Evolutionary conservation across 2,113 vertebrate species (phyloP).

Genomic region (Thoracochromis brauschi): DNA sequence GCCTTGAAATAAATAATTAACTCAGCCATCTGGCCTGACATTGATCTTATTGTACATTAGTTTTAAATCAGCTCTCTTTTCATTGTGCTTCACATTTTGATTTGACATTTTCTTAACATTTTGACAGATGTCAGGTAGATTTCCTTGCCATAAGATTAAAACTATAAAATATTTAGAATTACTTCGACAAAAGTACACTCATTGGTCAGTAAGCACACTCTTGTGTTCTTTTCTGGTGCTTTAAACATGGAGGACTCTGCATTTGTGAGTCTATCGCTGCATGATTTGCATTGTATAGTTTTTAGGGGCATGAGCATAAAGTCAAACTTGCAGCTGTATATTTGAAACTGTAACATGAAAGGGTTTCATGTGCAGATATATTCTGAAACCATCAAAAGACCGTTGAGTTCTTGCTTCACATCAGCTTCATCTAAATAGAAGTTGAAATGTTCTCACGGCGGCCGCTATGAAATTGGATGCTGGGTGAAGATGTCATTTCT

Average conservation of each 20-base stretch:
- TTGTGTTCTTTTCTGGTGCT: background rate
- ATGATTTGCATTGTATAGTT: background rate
- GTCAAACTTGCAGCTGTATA: background rate
- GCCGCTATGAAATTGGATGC: background rate
- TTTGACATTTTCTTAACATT: background rate
- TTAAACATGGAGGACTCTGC: background rate
- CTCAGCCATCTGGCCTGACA: slow-evolving; percentile 11
- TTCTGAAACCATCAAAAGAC: background rate
- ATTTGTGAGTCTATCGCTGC: slow-evolving; percentile 16
- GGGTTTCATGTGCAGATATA: background rate
- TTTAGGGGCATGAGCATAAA: background rate
- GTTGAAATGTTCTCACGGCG: background rate
- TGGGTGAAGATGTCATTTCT: background rate
- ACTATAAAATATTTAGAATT: background rate
- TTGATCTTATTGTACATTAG: slow-evolving; percentile 16
- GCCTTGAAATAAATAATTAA: slow-evolving; percentile 24
- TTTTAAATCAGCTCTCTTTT: background rate
- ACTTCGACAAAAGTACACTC: slow-evolving; percentile 8
- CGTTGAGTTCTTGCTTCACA: background rate
- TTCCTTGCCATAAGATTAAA: background rate
- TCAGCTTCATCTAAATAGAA: background rate
- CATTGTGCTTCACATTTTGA: slow-evolving; percentile 9
- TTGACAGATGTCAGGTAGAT: background rate
- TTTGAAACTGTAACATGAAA: background rate
- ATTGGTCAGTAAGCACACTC: background rate